Evolutionary conservation across 2,797 vertebrate species (phyloP), one percentile per base, ranked within the genome.

Genomic region (Linurgus olivaceus): DNA sequence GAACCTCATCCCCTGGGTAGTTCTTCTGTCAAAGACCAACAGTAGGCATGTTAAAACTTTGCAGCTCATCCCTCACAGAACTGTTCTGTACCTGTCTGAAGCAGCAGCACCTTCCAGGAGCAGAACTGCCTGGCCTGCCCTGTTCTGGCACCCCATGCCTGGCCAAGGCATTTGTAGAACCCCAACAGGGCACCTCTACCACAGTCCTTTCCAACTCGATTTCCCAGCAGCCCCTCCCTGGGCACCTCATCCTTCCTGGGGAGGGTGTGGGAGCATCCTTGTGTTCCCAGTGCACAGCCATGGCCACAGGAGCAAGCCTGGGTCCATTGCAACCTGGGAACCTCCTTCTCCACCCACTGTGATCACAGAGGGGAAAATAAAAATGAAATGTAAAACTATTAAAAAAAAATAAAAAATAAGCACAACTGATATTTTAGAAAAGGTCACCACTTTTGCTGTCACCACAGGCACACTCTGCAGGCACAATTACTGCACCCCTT

Each of bases 81-180:
- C 23, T 0, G 2, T 6, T 78, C 35, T 2, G 0, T 31, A 52
- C 18, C 15, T 23, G 29, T 15, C 24, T 1, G 1, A 52, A 48
- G n/a, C 1, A 57, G 61, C 13, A 55, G 28, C 19, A 51, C 0
- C 0, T 25, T 45, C 12, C 16, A 4, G 0, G 0, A 40, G 23
- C 31, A 85, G 47, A 80, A 45, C 1, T 28, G 16, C 18, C 18
- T 38, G 28, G 3, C 19, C 16, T 44, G 48, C 48, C n/a, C 17
- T 7, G 11, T 21, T 45, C 4, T 59, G 45, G n/a, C 52, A 45
- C 18, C 5, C 10, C 38, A 6, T 15, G 13, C 4, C 28, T 24
- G 18, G 4, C 17, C 7, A 31, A 75, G 29, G 6, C 5, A 35
- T 28, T n/a, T 37, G 26, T 16, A 9, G 18, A 10, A 47, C 6